Percentiles rank a stretch among this genome's conserved stretches.
These are phyloP conservation scores for Dioctria linearis DNA, from an alignment of 2,888 invertebrate genomes.

Conservation along the genomic window DNA sequence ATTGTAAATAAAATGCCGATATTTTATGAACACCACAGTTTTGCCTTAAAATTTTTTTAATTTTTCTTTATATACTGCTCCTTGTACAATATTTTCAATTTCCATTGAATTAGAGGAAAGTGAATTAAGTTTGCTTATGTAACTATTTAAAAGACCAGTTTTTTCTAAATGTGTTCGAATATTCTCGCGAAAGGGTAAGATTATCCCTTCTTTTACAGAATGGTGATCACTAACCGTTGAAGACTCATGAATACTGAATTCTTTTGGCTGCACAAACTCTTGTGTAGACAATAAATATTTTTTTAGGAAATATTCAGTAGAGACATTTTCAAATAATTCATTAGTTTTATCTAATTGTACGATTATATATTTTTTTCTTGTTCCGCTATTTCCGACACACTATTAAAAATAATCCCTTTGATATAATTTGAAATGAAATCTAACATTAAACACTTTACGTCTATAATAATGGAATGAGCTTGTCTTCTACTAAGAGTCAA, in stretches of 20 bases:
- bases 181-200: not conserved
- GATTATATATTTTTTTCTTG: too few species aligned
- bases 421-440: too few species aligned
- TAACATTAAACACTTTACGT: too few species aligned
- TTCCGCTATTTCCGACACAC: too few species aligned
- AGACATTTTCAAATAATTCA: too few species aligned
- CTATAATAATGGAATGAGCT: too few species aligned
- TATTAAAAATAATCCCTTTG: too few species aligned
- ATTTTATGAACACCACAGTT: conserved; percentile 1
- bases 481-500: too few species aligned
- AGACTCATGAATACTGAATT: not conserved
- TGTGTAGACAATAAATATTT: not conserved
- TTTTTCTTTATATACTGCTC: conserved; percentile 26
- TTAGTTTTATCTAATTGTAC: too few species aligned
- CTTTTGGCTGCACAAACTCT: not conserved
- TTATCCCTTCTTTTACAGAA: not conserved
- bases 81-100: conserved; percentile 6
- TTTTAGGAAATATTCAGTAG: too few species aligned
- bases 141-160: not conserved
- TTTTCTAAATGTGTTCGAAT: not conserved
- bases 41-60: not conserved
- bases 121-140: not conserved
- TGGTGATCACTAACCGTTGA: not conserved
- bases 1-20: conserved; percentile 7
- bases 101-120: not conserved